phyloP scores from a whole-genome alignment of 2,888 invertebrate species.

The Aphrophora alni region DNA sequence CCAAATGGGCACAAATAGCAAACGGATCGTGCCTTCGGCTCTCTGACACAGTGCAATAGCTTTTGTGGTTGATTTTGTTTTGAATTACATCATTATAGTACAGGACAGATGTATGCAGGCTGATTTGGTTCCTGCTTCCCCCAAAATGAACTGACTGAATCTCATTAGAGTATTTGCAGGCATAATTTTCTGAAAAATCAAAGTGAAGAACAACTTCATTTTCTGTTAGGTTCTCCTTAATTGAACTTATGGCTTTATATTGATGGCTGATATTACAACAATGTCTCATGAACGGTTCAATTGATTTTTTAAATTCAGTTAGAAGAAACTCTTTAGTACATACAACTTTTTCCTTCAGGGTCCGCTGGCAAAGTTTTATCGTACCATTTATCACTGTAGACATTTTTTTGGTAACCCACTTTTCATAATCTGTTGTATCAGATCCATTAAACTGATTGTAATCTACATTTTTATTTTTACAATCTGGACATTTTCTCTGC shows the following conservation, averaged over 20 bases:
- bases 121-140: constrained; percentile 24
- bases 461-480: neutral
- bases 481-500: neutral
- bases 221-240: neutral
- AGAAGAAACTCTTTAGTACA: neutral
- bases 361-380: neutral
- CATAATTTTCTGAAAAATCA: constrained; percentile 32
- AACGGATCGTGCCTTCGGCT: constrained; percentile 27
- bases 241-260: no score
- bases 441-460: neutral
- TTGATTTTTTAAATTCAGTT: neutral
- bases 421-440: neutral
- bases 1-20: constrained; percentile 34
- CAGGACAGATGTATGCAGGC: constrained; percentile 24
- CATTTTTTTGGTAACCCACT: neutral
- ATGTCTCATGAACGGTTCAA: neutral
- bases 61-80: constrained; percentile 8
- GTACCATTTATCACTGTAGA: neutral
- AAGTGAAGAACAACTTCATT: constrained; percentile 33
- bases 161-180: constrained; percentile 27
- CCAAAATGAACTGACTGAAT: constrained; percentile 27
- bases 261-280: no score
- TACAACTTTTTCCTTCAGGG: neutral
- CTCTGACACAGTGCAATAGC: constrained; percentile 30
- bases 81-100: constrained; percentile 4